Evolutionary conservation across 2,888 invertebrate species (phyloP).

Genomic region (Ptychoptera contaminata): DNA sequence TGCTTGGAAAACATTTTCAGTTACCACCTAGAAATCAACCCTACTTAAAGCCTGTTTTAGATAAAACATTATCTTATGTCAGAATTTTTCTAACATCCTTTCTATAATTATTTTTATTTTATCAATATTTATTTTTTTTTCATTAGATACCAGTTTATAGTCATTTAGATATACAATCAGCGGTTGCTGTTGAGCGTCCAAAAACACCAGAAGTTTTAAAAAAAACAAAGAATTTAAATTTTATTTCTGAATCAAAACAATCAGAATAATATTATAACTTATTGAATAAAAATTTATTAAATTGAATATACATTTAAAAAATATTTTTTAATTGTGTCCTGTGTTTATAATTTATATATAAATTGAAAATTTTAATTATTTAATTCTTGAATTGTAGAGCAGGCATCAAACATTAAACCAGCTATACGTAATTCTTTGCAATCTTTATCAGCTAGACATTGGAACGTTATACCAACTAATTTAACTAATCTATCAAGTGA

Average conservation of each 20-base stretch:
- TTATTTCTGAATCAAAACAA: slow-evolving; percentile 10
- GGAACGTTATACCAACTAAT: slow-evolving; percentile 28
- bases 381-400: slow-evolving; percentile 13
- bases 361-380: background rate
- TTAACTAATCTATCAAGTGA: slow-evolving; percentile 20
- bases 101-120: background rate
- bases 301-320: background rate
- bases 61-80: slow-evolving; percentile 43
- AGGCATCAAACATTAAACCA: slow-evolving; percentile 35
- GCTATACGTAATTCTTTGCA: slow-evolving; percentile 29
- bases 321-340: background rate
- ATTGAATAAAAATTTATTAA: background rate
- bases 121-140: background rate
- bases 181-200: slow-evolving; percentile 38
- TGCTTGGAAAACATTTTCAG: slow-evolving; percentile 41
- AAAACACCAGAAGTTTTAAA: slow-evolving; percentile 37
- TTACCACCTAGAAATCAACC: slow-evolving; percentile 37
- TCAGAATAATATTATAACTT: slow-evolving; percentile 1
- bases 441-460: slow-evolving; percentile 29
- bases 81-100: slow-evolving; percentile 3
- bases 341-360: background rate
- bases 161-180: slow-evolving; percentile 45
- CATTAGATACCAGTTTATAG: slow-evolving; percentile 51
- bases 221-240: slow-evolving; percentile 22
- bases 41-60: slow-evolving; percentile 36